Evolutionary conservation across 2,888 invertebrate genomes (phyloP), one percentile per base, ranked within the genome.

Genomic region (Argynnis bischoffii): DNA sequence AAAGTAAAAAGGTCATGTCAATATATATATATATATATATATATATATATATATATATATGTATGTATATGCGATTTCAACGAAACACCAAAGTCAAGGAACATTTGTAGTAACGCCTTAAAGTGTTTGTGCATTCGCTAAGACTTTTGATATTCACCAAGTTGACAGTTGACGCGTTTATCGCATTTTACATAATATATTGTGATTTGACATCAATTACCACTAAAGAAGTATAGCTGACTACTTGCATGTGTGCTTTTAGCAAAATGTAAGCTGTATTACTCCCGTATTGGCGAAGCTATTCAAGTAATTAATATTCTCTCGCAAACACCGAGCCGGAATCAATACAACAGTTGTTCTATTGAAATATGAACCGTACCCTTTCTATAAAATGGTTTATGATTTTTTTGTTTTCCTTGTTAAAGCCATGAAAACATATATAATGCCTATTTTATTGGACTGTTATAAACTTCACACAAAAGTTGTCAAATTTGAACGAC

Each of bases 271-370:
- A 54, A 55, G 51, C 50, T n/a, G 46, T 26, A 31, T 55, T 47
- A 48, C 60, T 59, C 46, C 15, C 31, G 15, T 66, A 55, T 60
- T 50, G 54, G 66, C 64, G 50, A 51, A 41, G 60, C 59, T 60
- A 47, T 60, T 57, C 55, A 47, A 50, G 57, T 69, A 63, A 67
- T 69, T 69, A 66, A 67, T 69, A 55, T 60, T 67, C 64, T 50
- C 64, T 64, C 59, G 60, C 66, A 51, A 64, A 70, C 57, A 53
- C 31, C 53, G 67, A 55, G 46, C 18, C 21, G 57, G 51, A 67
- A 69, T 69, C 69, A 69, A 69, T 69, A 69, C 66, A 69, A 66
- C 69, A 63, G 66, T 69, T 66, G 66, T 67, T 69, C 60, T 31
- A 51, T 60, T 61, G 66, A 66, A 66, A 69, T 66, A 66, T 66